Evolutionary conservation across 2,888 invertebrate genomes (phyloP).

Genomic region (Acanthosoma haemorrhoidale): DNA sequence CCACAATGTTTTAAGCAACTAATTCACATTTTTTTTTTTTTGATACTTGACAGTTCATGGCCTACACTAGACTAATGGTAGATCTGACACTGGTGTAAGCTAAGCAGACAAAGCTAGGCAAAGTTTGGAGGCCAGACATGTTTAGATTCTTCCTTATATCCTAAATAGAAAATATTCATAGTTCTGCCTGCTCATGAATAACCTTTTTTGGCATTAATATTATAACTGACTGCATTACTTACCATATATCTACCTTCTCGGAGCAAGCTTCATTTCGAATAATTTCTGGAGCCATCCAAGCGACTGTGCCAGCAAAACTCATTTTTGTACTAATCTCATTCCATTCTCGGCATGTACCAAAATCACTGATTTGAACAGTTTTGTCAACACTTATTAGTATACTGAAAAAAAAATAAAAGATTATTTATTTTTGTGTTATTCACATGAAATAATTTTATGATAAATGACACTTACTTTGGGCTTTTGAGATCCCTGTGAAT

Average conservation of each 20-base stretch:
- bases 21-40: too few species aligned
- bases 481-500: constrained; percentile 98
- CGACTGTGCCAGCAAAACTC: constrained; percentile 97
- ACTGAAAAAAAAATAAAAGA: constrained; percentile 51
- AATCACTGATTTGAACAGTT: constrained; percentile 92
- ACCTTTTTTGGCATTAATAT: too few species aligned
- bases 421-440: background rate
- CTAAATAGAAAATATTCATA: too few species aligned
- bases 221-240: constrained; percentile 43
- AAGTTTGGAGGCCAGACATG: too few species aligned
- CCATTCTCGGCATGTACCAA: constrained; percentile 93
- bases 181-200: too few species aligned
- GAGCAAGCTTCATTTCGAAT: constrained; percentile 94
- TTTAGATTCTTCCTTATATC: too few species aligned
- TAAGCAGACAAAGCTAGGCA: too few species aligned
- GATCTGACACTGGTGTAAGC: too few species aligned
- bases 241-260: constrained; percentile 97
- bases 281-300: constrained; percentile 99
- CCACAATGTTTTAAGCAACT: too few species aligned
- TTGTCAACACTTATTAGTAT: constrained; percentile 76
- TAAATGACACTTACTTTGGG: constrained; percentile 77
- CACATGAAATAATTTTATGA: background rate
- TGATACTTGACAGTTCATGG: too few species aligned
- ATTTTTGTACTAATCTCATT: constrained; percentile 92
- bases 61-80: too few species aligned